These are phyloP conservation scores for Ciconia nigra DNA, from an alignment of 2,797 vertebrate species.

Conservation along the genomic window DNA sequence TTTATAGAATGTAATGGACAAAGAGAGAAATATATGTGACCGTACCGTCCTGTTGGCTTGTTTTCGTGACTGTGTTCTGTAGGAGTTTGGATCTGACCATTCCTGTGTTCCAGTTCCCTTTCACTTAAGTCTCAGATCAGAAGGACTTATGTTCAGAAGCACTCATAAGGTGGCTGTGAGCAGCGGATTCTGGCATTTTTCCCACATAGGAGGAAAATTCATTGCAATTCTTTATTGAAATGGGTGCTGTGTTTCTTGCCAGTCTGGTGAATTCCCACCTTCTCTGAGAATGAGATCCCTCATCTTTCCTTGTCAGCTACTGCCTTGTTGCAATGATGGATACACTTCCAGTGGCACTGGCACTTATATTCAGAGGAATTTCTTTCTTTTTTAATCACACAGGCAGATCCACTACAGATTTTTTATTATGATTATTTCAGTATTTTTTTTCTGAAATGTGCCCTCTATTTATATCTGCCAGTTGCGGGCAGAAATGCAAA, in stretches of 20 bases:
- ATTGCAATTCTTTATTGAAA: neutral
- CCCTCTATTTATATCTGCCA: neutral
- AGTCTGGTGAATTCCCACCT: neutral
- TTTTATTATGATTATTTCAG: neutral
- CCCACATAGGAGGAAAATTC: neutral
- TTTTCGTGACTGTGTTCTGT: neutral
- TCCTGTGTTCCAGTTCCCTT: neutral
- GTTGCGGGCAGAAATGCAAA: neutral
- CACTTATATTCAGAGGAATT: slow-evolving; percentile 5
- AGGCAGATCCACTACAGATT: neutral
- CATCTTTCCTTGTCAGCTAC: slow-evolving; percentile 5
- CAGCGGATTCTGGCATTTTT: neutral
- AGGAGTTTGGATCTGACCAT: neutral
- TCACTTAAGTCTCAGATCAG: neutral
- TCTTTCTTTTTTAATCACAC: slow-evolving; percentile 7
- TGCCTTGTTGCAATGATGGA: neutral
- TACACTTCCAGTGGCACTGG: neutral
- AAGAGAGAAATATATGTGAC: neutral
- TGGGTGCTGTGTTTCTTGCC: neutral
- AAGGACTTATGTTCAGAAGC: neutral
- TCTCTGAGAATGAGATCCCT: neutral
- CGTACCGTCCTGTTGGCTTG: neutral
- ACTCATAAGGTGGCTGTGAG: neutral
- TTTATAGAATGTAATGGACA: neutral
- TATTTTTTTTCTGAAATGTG: neutral